Percentiles rank a stretch among this genome's conserved stretches.
These are phyloP conservation scores for Egretta garzetta DNA, from an alignment of 2,113 vertebrate genomes.

Conservation along the genomic window DNA sequence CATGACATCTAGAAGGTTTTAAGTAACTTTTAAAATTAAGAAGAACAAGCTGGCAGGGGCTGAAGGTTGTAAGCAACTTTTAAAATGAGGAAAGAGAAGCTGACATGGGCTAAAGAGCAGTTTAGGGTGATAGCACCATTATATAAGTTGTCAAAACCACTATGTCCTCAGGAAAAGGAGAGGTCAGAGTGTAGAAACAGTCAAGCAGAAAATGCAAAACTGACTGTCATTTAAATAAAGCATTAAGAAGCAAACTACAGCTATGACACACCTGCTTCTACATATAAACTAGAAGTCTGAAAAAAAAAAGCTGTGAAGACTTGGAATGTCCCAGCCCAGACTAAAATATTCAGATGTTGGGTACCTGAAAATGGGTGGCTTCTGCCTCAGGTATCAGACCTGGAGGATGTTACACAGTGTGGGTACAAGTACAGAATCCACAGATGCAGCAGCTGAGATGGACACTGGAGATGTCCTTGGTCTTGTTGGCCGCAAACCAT, in stretches of 20 bases:
- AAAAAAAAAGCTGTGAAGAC: not conserved
- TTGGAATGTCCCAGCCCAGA: not conserved
- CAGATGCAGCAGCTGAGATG: no score
- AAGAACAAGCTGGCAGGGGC: not conserved
- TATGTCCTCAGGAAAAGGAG: not conserved
- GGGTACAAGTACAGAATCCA: no score
- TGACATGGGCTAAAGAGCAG: not conserved
- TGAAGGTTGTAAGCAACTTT: not conserved
- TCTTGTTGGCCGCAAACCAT: no score
- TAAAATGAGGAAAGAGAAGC: not conserved
- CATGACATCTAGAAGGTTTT: not conserved
- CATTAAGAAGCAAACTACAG: not conserved
- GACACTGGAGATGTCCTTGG: no score
- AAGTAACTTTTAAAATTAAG: not conserved
- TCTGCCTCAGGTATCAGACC: not conserved
- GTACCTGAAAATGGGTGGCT: not conserved
- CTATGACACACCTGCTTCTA: not conserved
- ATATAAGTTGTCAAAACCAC: not conserved
- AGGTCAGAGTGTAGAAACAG: not conserved
- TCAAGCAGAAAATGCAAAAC: not conserved
- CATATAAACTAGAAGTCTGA: not conserved
- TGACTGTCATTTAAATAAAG: not conserved
- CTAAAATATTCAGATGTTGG: not conserved
- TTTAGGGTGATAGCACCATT: not conserved
- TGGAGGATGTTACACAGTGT: not conserved